phyloP scores from a whole-genome alignment of 2,797 vertebrate species.

The Melanotaenia trifasciata region DNA sequence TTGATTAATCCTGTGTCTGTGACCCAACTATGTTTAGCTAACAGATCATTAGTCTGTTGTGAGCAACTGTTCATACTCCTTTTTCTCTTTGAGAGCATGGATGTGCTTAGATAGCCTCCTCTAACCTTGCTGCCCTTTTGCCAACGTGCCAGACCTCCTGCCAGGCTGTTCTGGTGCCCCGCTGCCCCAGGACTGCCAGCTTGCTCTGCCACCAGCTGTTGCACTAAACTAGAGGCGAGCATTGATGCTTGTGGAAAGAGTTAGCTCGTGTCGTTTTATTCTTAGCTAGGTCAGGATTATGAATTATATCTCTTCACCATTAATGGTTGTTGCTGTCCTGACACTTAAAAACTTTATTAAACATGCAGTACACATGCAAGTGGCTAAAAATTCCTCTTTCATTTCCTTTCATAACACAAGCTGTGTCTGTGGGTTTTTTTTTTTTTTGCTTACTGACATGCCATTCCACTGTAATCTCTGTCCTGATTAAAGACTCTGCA shows the following conservation, averaged over 20 bases:
- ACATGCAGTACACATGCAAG: not conserved
- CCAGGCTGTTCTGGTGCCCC: conserved; percentile 51
- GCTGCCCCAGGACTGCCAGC: conserved; percentile 42
- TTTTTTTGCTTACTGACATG: conserved; percentile 29
- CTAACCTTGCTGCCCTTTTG: conserved; percentile 53
- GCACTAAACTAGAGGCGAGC: conserved; percentile 41
- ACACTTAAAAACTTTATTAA: not conserved
- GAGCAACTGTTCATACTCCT: conserved; percentile 1
- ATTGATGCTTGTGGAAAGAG: conserved; percentile 20
- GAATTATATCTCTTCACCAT: not conserved
- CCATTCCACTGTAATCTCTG: conserved; percentile 63
- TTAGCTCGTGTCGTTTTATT: conserved; percentile 6
- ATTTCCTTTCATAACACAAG: conserved; percentile 9
- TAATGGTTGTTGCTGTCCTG: not conserved
- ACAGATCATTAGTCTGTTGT: conserved; percentile 31
- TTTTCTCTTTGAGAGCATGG: conserved; percentile 32
- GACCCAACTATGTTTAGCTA: conserved; percentile 1
- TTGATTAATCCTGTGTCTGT: conserved; percentile 5
- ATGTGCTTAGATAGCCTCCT: conserved; percentile 44
- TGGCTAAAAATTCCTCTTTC: conserved; percentile 5
- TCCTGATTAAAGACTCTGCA: conserved; percentile 62
- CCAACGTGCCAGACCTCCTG: conserved; percentile 55
- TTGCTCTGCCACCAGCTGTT: conserved; percentile 66
- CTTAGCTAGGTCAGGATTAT: conserved; percentile 16
- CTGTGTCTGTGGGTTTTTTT: conserved; percentile 12